Evolutionary conservation across 2,888 invertebrate genomes (phyloP).

Genomic region (Nephrotoma flavescens): DNA sequence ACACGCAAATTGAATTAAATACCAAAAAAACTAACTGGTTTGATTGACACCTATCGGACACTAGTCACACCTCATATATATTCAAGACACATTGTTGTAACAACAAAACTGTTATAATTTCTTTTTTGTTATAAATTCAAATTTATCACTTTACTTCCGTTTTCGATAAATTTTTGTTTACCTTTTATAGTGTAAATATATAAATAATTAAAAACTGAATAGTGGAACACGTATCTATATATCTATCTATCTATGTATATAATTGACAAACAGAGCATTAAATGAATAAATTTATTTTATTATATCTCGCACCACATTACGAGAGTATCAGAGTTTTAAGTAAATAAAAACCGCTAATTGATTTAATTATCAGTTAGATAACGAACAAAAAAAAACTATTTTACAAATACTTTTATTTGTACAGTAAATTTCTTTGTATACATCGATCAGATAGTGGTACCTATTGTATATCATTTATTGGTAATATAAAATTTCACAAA

Average conservation of each 20-base stretch:
- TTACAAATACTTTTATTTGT: background rate
- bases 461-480: background rate
- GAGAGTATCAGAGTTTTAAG: background rate
- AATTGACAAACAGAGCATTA: background rate
- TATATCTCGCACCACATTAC: background rate
- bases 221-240: background rate
- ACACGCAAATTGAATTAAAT: background rate
- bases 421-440: background rate
- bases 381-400: background rate
- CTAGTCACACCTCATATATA: background rate
- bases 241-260: background rate
- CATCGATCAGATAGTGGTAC: background rate
- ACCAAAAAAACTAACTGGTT: background rate
- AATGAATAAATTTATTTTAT: background rate
- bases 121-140: background rate
- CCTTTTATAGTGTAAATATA: background rate
- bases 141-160: background rate
- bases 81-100: background rate
- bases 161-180: background rate
- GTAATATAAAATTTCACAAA: background rate
- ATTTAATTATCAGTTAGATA: background rate
- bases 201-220: background rate
- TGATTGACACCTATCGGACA: background rate
- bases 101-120: background rate
- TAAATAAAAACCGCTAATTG: background rate